Evolutionary conservation across 2,797 vertebrate species (phyloP), one percentile per base, ranked within the genome.

Genomic region (Morelia viridis): DNA sequence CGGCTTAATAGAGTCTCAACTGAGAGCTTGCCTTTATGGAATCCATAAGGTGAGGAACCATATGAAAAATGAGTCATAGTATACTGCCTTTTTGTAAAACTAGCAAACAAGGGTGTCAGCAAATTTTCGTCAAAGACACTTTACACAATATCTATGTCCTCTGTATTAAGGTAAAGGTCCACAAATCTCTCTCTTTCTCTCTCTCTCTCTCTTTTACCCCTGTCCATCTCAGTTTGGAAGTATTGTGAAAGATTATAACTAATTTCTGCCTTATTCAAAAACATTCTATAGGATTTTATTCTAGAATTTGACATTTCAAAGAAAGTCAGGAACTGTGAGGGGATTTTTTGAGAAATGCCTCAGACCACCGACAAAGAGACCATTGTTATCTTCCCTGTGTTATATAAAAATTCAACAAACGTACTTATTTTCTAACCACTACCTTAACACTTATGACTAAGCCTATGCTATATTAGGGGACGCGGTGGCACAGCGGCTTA

Each of bases 1-100:
- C n/a, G 90, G 31, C 50, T 91, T 89, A 90, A 94, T 62, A 85
- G 89, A 85, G n/a, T 92, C 91, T 84, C 88, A 89, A 31, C 76
- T 2, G 80, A 89, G 76, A 85, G 71, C 22, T 58, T 61, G 24
- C 19, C 35, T 94, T 92, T 93, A 87, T 86, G 9, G 24, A 88
- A 86, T 91, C 85, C 26, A 46, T 91, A 90, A 56, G 84, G 83
- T 46, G 76, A 94, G 22, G 41, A 68, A 31, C 35, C n/a, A 35
- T 80, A 71, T 65, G 24, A 71, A 89, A 84, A 91, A 91, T 84
- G 53, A 58, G 53, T 89, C 53, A 50, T 56, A 50, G 35, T 13
- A 22, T 76, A 26, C 57, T 88, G 88, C 62, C 64, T 93, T 89
- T 88, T 11, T 2, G 68, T 88, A 90, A 90, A 92, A 84, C 92